Evolutionary conservation across 92 coral and sea anemone genomes (phyloP).

Genomic region (Paragorgia papillata): DNA sequence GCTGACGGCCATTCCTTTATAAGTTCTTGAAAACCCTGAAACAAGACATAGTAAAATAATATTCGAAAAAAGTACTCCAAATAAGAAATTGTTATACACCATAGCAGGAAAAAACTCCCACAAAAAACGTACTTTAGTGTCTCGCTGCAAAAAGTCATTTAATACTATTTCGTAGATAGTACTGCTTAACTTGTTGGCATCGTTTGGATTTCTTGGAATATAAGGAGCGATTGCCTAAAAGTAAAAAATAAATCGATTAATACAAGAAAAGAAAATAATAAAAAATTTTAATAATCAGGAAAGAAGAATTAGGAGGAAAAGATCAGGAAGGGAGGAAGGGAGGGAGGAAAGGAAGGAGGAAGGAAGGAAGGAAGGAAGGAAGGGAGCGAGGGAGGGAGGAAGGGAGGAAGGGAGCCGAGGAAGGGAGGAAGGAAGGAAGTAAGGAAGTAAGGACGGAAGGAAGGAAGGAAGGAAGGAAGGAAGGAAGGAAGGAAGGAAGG

Average conservation of each 20-base stretch:
- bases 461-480: not conserved
- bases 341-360: too few species aligned
- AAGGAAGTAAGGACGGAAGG: not conserved
- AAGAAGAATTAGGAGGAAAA: too few species aligned
- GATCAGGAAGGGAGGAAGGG: too few species aligned
- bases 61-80: not conserved
- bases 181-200: slow-evolving; percentile 70
- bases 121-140: slow-evolving; percentile 62
- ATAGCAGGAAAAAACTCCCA: too few species aligned
- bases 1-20: slow-evolving; percentile 96
- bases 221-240: slow-evolving; percentile 95
- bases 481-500: not conserved
- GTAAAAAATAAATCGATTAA: not conserved
- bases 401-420: not conserved
- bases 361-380: not conserved
- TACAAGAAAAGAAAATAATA: too few species aligned
- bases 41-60: not conserved
- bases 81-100: not conserved
- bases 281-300: too few species aligned
- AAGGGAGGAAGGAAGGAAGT: not conserved
- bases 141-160: slow-evolving; percentile 90
- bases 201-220: slow-evolving; percentile 83
- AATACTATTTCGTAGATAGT: slow-evolving; percentile 96
- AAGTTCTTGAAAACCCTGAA: slow-evolving; percentile 87
- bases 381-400: not conserved